Evolutionary conservation across 2,113 vertebrate genomes (phyloP), one percentile per base, ranked within the genome.

Genomic region (Gulo gulo): DNA sequence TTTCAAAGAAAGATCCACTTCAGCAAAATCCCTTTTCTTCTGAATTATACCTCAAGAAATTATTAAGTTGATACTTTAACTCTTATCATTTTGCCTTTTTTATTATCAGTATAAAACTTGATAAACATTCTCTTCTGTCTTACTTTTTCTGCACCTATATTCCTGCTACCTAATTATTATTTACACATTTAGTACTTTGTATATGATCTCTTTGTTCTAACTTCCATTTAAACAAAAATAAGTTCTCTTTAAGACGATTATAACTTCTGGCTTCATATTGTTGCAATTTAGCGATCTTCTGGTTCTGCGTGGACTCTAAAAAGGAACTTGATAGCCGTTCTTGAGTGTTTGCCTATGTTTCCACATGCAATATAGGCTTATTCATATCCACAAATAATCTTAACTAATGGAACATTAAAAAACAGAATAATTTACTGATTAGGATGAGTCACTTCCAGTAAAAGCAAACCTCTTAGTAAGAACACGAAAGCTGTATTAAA

Each of bases 361-460:
- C 91, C 73, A 61, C 88, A 67, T 4, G 8, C 5, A n/a, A 39
- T 7, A 8, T 42, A 63, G 45, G 26, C 47, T 83, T 88, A 74
- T 86, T 92, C 76, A 45, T 82, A 90, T 84, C 39, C 67, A 92
- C 87, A 96, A 89, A 21, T 92, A 71, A 83, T 59, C 74, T 81
- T 71, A 87, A 82, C 74, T 92, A 96, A 94, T 82, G 82, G 78
- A 94, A 76, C 23, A 61, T 88, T 88, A 84, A 93, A 87, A 94
- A 87, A 36, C 16, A 71, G 73, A 95, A 94, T 96, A 88, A 85
- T 91, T 91, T 88, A 18, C 81, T 91, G 91, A 97, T 95, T 93
- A 92, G 45, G 69, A 91, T 97, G 96, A 97, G 76, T 97, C 96
- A 97, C 42, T 91, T 88, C 73, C 47, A 78, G 81, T 59, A 55